A percentile compares a stretch with the other conserved stretches of the same genome.
Evolutionary conservation across 2,888 invertebrate species (phyloP).

Genomic region (Cecidostiba fungosa): DNA sequence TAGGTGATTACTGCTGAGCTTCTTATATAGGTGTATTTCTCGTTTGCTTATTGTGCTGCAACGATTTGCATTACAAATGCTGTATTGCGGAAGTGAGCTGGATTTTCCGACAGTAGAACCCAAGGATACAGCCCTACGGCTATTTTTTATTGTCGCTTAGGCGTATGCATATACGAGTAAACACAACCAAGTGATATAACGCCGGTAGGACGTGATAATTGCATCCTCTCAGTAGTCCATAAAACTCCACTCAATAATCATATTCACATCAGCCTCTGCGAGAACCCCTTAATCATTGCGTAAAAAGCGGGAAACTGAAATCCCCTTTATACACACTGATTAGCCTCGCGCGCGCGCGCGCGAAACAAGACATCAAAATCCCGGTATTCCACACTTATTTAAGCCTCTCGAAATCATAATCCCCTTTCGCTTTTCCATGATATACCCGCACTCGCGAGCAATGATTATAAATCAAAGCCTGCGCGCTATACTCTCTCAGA

Average conservation of each 20-base stretch:
- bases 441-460: not conserved
- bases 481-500: too few relatives aligned
- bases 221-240: not conserved
- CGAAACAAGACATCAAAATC: conserved; percentile 17
- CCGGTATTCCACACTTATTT: not conserved
- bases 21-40: not conserved
- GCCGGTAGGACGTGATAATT: not conserved
- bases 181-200: conserved; percentile 1
- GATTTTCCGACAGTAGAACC: not conserved
- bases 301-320: conserved; percentile 6
- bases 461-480: conserved; percentile 55
- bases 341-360: not conserved
- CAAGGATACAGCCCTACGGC: not conserved
- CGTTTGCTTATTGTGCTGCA: too few relatives aligned
- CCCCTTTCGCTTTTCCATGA: conserved; percentile 44
- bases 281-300: not conserved
- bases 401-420: conserved; percentile 9
- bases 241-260: not conserved
- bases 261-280: too few relatives aligned
- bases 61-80: not conserved
- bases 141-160: not conserved
- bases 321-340: not conserved
- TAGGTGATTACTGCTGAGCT: conserved; percentile 39
- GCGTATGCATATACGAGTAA: not conserved
- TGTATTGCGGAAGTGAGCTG: not conserved